These are phyloP conservation scores for Onchidella celtica DNA, from an alignment of 2,888 invertebrate genomes.

Conservation along the genomic window DNA sequence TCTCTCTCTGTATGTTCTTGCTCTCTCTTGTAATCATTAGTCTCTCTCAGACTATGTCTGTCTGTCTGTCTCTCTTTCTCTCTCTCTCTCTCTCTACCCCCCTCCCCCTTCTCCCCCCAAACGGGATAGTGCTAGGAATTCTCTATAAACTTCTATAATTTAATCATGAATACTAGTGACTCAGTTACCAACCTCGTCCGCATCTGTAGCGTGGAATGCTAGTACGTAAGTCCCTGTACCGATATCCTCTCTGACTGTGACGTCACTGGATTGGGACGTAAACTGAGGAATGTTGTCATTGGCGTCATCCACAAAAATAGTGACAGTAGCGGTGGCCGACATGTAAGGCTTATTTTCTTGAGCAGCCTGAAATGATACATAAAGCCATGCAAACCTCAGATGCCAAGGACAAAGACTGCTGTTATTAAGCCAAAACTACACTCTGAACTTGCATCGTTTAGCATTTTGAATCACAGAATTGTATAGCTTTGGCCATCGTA, in stretches of 20 bases:
- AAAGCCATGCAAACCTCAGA: too few species aligned
- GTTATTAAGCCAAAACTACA: too few species aligned
- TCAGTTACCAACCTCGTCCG: slow-evolving; percentile 35
- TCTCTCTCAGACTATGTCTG: too few species aligned
- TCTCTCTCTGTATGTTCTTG: too few species aligned
- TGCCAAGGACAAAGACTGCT: neutral
- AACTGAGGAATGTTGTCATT: slow-evolving; percentile 46
- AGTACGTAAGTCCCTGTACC: slow-evolving; percentile 12
- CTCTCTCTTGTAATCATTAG: too few species aligned
- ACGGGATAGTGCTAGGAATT: too few species aligned
- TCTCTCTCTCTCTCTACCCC: too few species aligned
- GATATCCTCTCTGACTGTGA: slow-evolving; percentile 38
- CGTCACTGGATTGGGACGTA: neutral
- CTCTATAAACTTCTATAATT: neutral
- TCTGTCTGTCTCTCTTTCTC: too few species aligned
- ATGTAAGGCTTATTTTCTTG: slow-evolving; percentile 11
- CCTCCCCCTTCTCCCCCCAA: too few species aligned
- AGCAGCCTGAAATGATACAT: slow-evolving; percentile 24
- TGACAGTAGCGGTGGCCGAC: slow-evolving; percentile 24
- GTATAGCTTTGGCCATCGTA: neutral
- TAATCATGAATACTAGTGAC: neutral
- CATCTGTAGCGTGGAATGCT: slow-evolving; percentile 30
- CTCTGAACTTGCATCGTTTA: neutral
- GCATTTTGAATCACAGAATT: neutral
- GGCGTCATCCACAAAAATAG: slow-evolving; percentile 35